phyloP scores from a whole-genome alignment of 2,888 invertebrate genomes.

The Pterostichus niger region DNA sequence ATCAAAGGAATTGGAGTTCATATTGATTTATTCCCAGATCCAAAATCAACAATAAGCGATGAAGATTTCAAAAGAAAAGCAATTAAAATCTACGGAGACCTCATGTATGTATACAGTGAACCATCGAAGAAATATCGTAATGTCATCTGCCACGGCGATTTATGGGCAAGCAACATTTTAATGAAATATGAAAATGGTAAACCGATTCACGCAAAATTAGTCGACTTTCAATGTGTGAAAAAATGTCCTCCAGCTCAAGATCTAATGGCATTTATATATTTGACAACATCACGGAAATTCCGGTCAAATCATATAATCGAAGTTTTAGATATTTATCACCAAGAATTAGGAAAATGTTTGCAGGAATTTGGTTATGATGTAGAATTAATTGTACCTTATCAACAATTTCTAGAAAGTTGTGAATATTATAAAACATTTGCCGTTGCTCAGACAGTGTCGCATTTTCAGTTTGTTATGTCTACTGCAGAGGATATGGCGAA shows the following conservation, averaged over 20 bases:
- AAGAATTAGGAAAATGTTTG: constrained; percentile 68
- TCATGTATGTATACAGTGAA: constrained; percentile 72
- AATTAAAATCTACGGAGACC: constrained; percentile 66
- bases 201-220: constrained; percentile 70
- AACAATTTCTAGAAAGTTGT: constrained; percentile 70
- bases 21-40: constrained; percentile 68
- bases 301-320: constrained; percentile 68
- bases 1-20: constrained; percentile 72
- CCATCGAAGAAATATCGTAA: constrained; percentile 75
- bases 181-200: constrained; percentile 71
- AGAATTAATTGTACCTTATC: constrained; percentile 68
- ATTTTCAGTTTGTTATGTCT: constrained; percentile 70
- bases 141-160: constrained; percentile 76
- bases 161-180: constrained; percentile 78
- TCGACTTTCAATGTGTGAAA: constrained; percentile 72
- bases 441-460: constrained; percentile 69
- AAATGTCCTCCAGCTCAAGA: constrained; percentile 72
- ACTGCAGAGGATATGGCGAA: constrained; percentile 68
- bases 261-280: constrained; percentile 70
- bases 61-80: constrained; percentile 67
- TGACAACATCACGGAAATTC: constrained; percentile 69
- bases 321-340: constrained; percentile 69
- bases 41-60: constrained; percentile 56
- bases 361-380: constrained; percentile 67
- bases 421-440: constrained; percentile 70